Base-by-base conservation (phyloP, 2,888 invertebrate species). In the Oegoconia quadripuncta region DNA sequence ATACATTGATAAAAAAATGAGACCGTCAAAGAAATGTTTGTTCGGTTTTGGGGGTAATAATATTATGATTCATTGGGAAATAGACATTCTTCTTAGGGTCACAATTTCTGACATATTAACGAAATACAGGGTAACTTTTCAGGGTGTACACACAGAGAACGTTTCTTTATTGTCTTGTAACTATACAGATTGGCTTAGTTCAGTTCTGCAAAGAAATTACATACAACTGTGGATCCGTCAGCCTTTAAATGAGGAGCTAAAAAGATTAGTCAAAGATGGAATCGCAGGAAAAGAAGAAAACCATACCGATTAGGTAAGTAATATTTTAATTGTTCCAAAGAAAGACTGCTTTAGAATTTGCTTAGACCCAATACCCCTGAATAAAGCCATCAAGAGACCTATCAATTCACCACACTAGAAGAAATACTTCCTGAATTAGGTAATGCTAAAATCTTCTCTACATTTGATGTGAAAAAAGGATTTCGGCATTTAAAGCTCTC, bases 311-410 rank as follows among this genome's bases (percentile, higher is more conserved):
- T 40, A 37, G 37, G 40, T 42, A 35, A 31, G 22, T 16, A 40
- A 39, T 12, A 37, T 34, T 14, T 20, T 34, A 30, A 31, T 43
- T 20, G 29, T 41, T 7, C 32, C 31, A 32, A 39, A 29, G 18
- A 28, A 25, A 12, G 26, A 35, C 11, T 30, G 27, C 2, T 32
- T 39, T 8, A 38, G 45, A 38, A 31, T 42, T 27, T 48, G 48
- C 26, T 27, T 48, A 12, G 48, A 48, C 30, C 45, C 48, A 3
- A 37, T 34, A n/a, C 41, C 41, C 11, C 29, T 45, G 12, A 48
- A 45, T 25, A 35, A 39, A 31, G 44, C 41, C 9, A 33, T 48
- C 1, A 45, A 40, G 26, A 35, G 48, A 18, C 43, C 43, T 42
- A 34, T 22, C 39, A 41, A 17, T 37, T 42, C 13, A 42, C 41